These are phyloP conservation scores for Sphaerophoria taeniata DNA, from an alignment of 2,888 invertebrate genomes.

Conservation along the genomic window DNA sequence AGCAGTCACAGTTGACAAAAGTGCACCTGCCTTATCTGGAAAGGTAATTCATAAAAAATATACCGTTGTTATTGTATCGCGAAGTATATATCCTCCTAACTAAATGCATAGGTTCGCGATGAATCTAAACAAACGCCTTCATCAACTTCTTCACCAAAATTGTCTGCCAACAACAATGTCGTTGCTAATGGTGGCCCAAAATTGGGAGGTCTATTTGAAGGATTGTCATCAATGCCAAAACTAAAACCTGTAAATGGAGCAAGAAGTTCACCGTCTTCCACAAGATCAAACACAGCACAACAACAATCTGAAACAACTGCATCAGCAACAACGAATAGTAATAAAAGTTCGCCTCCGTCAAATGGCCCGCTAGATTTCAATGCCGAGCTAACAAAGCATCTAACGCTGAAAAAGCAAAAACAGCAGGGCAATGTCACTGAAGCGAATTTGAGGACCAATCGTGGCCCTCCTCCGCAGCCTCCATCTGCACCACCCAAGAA, in stretches of 20 bases:
- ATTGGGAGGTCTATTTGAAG: slow-evolving; percentile 82
- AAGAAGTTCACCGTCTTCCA: slow-evolving; percentile 76
- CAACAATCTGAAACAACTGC: slow-evolving; percentile 75
- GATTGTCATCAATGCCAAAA: slow-evolving; percentile 82
- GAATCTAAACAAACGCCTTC: slow-evolving; percentile 71
- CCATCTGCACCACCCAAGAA: slow-evolving; percentile 87
- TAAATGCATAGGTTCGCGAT: slow-evolving; percentile 70
- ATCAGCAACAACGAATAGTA: slow-evolving; percentile 77
- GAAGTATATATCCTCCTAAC: not conserved
- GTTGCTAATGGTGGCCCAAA: slow-evolving; percentile 81
- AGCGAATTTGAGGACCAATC: slow-evolving; percentile 83
- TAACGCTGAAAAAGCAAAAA: slow-evolving; percentile 82
- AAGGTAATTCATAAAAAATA: slow-evolving; percentile 80
- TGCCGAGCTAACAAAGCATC: slow-evolving; percentile 82
- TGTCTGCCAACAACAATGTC: slow-evolving; percentile 73
- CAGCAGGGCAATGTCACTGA: slow-evolving; percentile 81
- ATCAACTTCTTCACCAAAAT: slow-evolving; percentile 76
- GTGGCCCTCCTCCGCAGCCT: slow-evolving; percentile 93
- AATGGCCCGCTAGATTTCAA: slow-evolving; percentile 82
- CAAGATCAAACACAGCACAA: slow-evolving; percentile 68
- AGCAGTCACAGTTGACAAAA: slow-evolving; percentile 94
- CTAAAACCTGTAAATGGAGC: slow-evolving; percentile 82
- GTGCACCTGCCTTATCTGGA: slow-evolving; percentile 91
- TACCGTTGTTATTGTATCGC: not conserved
- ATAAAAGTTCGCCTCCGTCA: slow-evolving; percentile 74